phyloP scores from a whole-genome alignment of 2,888 invertebrate species.

The Drosophila melanocephala region DNA sequence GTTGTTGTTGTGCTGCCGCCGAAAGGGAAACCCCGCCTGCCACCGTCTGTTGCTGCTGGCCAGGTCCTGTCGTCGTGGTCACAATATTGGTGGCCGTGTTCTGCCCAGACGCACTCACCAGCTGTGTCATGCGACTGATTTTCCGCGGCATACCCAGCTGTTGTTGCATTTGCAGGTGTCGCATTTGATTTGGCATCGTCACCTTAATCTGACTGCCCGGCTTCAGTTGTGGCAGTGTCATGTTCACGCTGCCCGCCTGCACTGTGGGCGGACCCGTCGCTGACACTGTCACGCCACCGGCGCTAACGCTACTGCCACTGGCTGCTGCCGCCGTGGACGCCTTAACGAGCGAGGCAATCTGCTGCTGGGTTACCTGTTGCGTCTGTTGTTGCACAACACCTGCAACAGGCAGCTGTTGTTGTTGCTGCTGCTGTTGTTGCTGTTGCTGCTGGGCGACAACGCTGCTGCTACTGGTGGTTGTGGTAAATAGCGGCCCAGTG shows the following conservation, averaged over 20 bases:
- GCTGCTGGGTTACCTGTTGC: conserved; percentile 84
- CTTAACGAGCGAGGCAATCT: conserved; percentile 84
- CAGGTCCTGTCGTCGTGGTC: conserved; percentile 50
- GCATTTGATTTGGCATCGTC: conserved; percentile 88
- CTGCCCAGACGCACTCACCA: conserved; percentile 77
- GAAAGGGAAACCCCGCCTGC: conserved; percentile 57
- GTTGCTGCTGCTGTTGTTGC: conserved; percentile 86
- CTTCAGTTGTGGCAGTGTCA: conserved; percentile 85
- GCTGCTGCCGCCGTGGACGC: conserved; percentile 84
- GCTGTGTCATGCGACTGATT: conserved; percentile 88
- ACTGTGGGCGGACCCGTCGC: conserved; percentile 68
- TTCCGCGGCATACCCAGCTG: conserved; percentile 87
- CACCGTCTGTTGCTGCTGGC: conserved; percentile 64
- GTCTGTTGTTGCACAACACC: conserved; percentile 83
- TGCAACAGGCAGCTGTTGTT: conserved; percentile 83
- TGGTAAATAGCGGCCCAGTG: conserved; percentile 86
- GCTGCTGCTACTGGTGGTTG: conserved; percentile 54
- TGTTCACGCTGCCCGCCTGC: conserved; percentile 82
- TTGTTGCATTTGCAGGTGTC: conserved; percentile 88
- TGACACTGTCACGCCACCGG: conserved; percentile 82
- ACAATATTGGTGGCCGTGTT: conserved; percentile 70
- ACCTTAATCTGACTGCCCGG: conserved; percentile 86
- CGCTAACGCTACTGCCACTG: conserved; percentile 69
- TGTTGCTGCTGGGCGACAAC: conserved; percentile 80
- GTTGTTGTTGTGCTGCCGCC: conserved; percentile 54